Evolutionary conservation across 2,113 vertebrate species (phyloP).

Genomic region (Ictidomys tridecemlineatus): DNA sequence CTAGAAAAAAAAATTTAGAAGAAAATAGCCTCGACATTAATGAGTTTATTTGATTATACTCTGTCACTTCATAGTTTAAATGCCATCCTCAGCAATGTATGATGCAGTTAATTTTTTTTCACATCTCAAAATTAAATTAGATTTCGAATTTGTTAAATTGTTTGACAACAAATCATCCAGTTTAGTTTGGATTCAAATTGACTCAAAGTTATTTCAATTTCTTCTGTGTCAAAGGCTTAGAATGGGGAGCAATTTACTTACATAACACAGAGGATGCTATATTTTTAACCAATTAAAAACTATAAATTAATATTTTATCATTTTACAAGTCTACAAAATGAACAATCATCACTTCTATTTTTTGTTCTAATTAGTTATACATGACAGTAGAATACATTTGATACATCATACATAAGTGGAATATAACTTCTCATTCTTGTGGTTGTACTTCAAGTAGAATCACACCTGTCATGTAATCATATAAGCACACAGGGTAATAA

Average conservation of each 20-base stretch:
- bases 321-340: not conserved
- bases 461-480: no score
- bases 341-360: not conserved
- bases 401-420: no score
- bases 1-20: not conserved
- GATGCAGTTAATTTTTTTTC: not conserved
- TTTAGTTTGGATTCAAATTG: conserved; percentile 31
- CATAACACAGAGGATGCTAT: not conserved
- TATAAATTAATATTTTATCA: not conserved
- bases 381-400: no score
- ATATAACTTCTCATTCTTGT: no score
- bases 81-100: not conserved
- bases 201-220: not conserved
- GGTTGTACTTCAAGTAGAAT: no score
- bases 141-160: not conserved
- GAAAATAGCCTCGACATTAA: not conserved
- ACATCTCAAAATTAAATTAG: not conserved
- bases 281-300: not conserved
- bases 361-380: no score
- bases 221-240: not conserved
- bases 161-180: not conserved
- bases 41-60: not conserved
- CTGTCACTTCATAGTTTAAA: not conserved
- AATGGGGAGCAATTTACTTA: not conserved
- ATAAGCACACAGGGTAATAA: no score